These are phyloP conservation scores for Neocloeon triangulifer DNA, from an alignment of 1,140 invertebrate genomes.

Conservation along the genomic window DNA sequence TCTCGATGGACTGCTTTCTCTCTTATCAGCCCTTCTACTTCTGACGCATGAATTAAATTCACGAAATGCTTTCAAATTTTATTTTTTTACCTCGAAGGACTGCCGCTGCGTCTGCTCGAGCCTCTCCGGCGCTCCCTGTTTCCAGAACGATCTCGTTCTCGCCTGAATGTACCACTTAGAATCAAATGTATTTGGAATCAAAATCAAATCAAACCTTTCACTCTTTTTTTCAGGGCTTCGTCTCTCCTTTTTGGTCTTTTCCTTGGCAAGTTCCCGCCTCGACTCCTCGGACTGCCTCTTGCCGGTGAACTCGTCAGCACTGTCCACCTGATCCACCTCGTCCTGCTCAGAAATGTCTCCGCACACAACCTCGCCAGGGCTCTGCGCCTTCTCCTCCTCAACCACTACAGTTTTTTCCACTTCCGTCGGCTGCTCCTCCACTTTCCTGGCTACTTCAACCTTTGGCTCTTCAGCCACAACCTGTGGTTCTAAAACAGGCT, in stretches of 20 bases:
- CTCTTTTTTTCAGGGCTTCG: not conserved
- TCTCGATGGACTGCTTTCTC: not conserved
- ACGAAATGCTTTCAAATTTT: too few relatives aligned
- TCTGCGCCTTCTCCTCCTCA: not conserved
- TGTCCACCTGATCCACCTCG: not conserved
- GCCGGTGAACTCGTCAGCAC: not conserved
- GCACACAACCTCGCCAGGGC: too few relatives aligned
- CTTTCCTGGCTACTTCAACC: not conserved
- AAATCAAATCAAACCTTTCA: not conserved
- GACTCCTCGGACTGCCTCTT: not conserved
- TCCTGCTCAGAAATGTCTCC: constrained; percentile 1
- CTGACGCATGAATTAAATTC: too few relatives aligned
- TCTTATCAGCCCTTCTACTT: too few relatives aligned
- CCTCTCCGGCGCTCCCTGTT: not conserved
- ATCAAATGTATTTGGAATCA: too few relatives aligned
- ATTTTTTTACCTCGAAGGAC: not conserved
- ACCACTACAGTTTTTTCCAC: not conserved
- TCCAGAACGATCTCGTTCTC: not conserved
- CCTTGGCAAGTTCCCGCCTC: too few relatives aligned
- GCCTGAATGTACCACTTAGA: not conserved
- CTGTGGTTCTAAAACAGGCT: not conserved
- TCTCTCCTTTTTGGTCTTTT: not conserved
- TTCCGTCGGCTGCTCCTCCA: not conserved
- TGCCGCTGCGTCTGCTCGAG: not conserved
- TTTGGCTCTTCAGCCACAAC: not conserved